Conservation (phyloP, 2,888 invertebrate species). For the Chaitophorus viminalis region DNA sequence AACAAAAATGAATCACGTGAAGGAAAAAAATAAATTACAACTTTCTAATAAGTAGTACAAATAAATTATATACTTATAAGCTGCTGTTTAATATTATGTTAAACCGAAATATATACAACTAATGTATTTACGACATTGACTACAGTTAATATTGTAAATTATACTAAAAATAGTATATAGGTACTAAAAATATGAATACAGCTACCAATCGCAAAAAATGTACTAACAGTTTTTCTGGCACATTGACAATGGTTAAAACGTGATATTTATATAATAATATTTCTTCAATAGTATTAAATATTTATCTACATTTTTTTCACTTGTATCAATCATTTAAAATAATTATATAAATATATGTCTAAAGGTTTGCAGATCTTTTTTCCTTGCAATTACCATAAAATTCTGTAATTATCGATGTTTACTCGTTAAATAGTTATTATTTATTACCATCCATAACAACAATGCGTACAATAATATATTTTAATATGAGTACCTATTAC, state of each 20-base stretch:
- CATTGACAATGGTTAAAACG: background rate
- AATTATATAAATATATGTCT: background rate
- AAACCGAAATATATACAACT: background rate
- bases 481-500: slow-evolving; percentile 16
- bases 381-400: slow-evolving; percentile 6
- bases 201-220: background rate
- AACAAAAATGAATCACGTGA: background rate
- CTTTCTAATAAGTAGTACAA: background rate
- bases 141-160: background rate
- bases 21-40: background rate
- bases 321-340: background rate
- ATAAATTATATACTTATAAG: background rate
- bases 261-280: background rate
- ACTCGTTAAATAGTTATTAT: slow-evolving; percentile 18
- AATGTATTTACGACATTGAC: background rate
- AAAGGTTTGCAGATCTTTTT: background rate
- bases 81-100: background rate
- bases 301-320: too few species aligned
- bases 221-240: background rate
- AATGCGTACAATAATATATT: background rate
- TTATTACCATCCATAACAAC: slow-evolving; percentile 19
- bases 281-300: too few species aligned
- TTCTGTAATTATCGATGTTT: slow-evolving; percentile 1
- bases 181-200: background rate
- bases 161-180: background rate